Evolutionary conservation across 1,140 invertebrate species (phyloP).

Genomic region (Drosophila burlai): DNA sequence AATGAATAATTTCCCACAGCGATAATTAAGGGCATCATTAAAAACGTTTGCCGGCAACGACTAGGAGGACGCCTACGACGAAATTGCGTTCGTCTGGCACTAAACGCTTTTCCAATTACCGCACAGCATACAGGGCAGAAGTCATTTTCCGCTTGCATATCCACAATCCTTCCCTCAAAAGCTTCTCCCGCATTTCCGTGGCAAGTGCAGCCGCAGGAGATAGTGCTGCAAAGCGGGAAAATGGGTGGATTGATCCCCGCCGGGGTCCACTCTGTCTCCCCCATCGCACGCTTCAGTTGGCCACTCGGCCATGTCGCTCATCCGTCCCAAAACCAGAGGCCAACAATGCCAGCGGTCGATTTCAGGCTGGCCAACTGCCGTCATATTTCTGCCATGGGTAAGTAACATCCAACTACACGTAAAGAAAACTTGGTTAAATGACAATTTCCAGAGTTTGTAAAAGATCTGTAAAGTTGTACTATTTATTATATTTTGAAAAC

Average conservation of each 20-base stretch:
- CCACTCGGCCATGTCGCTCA: constrained; percentile 44
- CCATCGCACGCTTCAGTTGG: constrained; percentile 42
- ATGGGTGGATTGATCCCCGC: neutral
- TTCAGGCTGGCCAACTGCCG: constrained; percentile 31
- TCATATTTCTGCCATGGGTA: constrained; percentile 42
- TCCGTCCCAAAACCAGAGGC: constrained; percentile 26
- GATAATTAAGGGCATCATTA: constrained; percentile 81
- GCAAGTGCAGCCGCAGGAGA: constrained; percentile 37
- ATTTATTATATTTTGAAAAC: neutral
- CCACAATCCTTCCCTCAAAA: constrained; percentile 46
- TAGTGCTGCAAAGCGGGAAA: constrained; percentile 27
- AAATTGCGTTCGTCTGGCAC: constrained; percentile 58
- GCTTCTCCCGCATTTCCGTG: constrained; percentile 35
- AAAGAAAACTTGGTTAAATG: neutral
- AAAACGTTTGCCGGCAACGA: constrained; percentile 50
- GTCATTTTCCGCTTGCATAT: constrained; percentile 79
- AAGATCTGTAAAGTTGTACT: neutral
- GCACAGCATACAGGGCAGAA: constrained; percentile 61
- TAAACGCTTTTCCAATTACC: constrained; percentile 78
- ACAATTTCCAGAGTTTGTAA: fast-evolving
- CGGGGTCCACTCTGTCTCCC: constrained; percentile 30
- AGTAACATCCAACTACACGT: constrained; percentile 4
- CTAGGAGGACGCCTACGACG: constrained; percentile 1
- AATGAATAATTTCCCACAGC: constrained; percentile 75
- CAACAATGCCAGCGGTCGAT: constrained; percentile 53